Evolutionary conservation across 30 jellyfish, hydroid and myxozoan species (phyloP).

Genomic region (Rhopilema esculentum): DNA sequence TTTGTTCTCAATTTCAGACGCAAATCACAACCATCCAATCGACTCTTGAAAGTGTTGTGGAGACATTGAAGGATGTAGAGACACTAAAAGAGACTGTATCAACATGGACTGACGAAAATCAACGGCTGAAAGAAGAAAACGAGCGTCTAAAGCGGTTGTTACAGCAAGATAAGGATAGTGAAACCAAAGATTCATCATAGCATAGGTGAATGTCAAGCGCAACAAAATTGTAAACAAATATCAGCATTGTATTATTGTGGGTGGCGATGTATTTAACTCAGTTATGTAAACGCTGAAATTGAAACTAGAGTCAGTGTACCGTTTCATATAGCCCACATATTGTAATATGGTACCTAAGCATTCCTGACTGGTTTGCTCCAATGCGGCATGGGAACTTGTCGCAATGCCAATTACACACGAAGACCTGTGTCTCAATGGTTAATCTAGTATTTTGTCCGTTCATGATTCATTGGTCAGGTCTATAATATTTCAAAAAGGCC

Average conservation of each 20-base stretch:
- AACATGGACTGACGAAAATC: conserved; percentile 79
- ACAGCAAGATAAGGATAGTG: conserved; percentile 55
- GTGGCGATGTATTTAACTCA: background rate
- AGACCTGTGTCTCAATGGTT: background rate
- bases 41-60: conserved; percentile 72
- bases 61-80: conserved; percentile 68
- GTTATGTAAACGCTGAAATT: background rate
- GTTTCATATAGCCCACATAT: background rate
- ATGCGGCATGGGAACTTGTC: background rate
- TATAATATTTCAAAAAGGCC: too few species aligned
- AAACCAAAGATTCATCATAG: conserved; percentile 48
- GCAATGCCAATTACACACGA: background rate
- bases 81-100: conserved; percentile 72
- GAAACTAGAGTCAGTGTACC: background rate
- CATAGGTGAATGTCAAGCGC: background rate
- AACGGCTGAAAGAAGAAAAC: conserved; percentile 74
- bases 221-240: background rate
- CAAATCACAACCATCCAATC: conserved; percentile 67
- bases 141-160: conserved; percentile 54
- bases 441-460: too few species aligned
- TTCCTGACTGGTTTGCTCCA: background rate
- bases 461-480: too few species aligned
- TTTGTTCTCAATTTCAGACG: conserved; percentile 30
- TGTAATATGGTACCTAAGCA: background rate
- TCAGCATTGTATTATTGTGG: background rate